Base-by-base conservation (phyloP, 2,888 invertebrate species). In the Phytoseiulus persimilis region DNA sequence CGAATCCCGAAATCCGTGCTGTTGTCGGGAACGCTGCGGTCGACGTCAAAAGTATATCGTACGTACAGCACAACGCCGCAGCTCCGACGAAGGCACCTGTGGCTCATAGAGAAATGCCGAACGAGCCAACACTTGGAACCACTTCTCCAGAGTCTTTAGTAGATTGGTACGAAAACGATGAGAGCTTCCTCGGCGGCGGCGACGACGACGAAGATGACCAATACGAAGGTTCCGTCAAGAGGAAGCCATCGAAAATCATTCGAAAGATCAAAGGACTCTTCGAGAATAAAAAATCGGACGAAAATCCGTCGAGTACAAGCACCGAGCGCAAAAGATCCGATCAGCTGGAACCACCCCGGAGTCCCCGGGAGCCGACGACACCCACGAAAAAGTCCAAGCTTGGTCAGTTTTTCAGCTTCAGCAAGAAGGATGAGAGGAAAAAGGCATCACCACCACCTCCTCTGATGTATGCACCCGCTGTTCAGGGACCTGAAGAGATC, bases 351-450 rank as follows among this genome's bases (percentile, higher is more conserved):
- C 32, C 45, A 18, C 33, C 87, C 6, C 33, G 9, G 32, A 87
- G 87, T 87, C 32, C 87, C 0, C 32, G 87, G 23, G 87, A 87
- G 33, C 87, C 87, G 5, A 87, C 87, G 18, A 87, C 87, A 6
- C 87, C 87, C 11, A 87, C 87, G 31, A 87, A 87, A 33, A 87
- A 87, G 23, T 87, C 87, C 11, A 87, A 87, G 33, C 23, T 87
- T 0, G 87, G 87, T 5, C 87, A 87, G 45, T 87, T 87, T 32
- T 87, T 87, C 87, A 87, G 87, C 31, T 87, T 87, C 45, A 87
- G 33, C 23, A 87, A 45, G 45, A 87, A 32, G 18, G 87, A 87
- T 45, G 87, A 87, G 45, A 87, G 45, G 33, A n/a, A 18, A 23
- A 87, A 87, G 23, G 39, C 32, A 39, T 31, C 87, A 6, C 33